Percentiles rank a stretch among this genome's conserved stretches.
Evolutionary conservation across 2,113 vertebrate species (phyloP).

Genomic region (Hippocampus comes): DNA sequence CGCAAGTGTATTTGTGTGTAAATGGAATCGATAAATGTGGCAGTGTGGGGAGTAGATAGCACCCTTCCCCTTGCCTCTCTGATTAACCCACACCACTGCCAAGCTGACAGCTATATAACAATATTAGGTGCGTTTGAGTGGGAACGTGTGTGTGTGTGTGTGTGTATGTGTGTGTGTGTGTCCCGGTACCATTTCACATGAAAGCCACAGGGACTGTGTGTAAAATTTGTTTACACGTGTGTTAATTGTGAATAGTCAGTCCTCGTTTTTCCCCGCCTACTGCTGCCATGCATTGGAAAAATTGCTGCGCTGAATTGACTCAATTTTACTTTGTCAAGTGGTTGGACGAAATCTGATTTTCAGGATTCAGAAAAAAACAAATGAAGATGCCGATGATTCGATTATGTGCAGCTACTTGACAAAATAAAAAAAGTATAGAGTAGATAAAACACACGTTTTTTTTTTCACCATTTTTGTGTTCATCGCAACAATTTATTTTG

Average conservation of each 20-base stretch:
- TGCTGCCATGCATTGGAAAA: not conserved
- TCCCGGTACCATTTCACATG: conserved; percentile 44
- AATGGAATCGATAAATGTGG: conserved; percentile 78
- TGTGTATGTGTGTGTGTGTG: conserved; percentile 17
- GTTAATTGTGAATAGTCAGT: not conserved
- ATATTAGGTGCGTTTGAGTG: conserved; percentile 38
- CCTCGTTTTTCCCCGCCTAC: not conserved
- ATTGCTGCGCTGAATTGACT: too few relatives aligned
- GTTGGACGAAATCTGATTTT: too few relatives aligned
- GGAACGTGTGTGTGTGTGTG: conserved; percentile 6
- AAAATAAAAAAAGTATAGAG: too few relatives aligned
- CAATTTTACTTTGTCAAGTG: too few relatives aligned
- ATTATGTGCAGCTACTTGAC: too few relatives aligned
- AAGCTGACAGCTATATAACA: conserved; percentile 72
- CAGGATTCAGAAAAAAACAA: not conserved
- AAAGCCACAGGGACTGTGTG: conserved; percentile 45
- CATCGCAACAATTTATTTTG: not conserved
- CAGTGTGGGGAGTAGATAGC: conserved; percentile 75
- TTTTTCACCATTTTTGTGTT: too few relatives aligned
- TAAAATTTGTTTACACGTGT: conserved; percentile 26
- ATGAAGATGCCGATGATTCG: too few relatives aligned
- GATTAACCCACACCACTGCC: conserved; percentile 74
- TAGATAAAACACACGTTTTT: too few relatives aligned
- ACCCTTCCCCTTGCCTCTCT: conserved; percentile 75
- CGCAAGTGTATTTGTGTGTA: conserved; percentile 52